A percentile compares a stretch with the other conserved stretches of the same genome.
These are phyloP conservation scores for Lontra canadensis DNA, from an alignment of 2,113 vertebrate species.

Conservation along the genomic window DNA sequence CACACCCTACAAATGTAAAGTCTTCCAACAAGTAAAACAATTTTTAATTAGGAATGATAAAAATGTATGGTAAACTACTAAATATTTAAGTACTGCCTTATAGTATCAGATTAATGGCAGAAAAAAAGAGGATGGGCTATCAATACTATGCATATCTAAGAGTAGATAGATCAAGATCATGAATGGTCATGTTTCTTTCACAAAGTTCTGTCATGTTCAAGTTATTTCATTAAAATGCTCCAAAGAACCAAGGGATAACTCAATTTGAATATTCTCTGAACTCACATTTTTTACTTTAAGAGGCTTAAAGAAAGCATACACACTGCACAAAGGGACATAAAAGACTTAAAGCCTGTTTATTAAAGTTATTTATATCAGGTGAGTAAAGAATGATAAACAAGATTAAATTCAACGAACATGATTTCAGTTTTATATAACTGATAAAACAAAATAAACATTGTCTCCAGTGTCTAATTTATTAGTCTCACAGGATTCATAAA, in stretches of 20 bases:
- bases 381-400: neutral
- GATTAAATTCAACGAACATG: conserved; percentile 19
- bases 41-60: neutral
- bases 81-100: neutral
- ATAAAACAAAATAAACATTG: conserved; percentile 33
- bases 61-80: neutral
- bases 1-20: neutral
- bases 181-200: neutral
- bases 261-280: conserved; percentile 27
- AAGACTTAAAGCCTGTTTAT: neutral
- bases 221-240: conserved; percentile 31
- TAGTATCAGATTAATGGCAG: neutral
- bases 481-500: neutral
- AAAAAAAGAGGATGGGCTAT: conserved; percentile 18
- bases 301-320: conserved; percentile 34
- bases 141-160: neutral
- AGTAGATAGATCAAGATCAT: neutral
- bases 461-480: conserved; percentile 35
- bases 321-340: neutral
- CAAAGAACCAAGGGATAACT: neutral
- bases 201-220: neutral
- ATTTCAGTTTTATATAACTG: neutral
- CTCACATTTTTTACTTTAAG: neutral
- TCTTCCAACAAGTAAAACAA: neutral
- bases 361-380: neutral